Conservation (phyloP, 2,888 invertebrate genomes). For the Ypsolopha scabrella region DNA sequence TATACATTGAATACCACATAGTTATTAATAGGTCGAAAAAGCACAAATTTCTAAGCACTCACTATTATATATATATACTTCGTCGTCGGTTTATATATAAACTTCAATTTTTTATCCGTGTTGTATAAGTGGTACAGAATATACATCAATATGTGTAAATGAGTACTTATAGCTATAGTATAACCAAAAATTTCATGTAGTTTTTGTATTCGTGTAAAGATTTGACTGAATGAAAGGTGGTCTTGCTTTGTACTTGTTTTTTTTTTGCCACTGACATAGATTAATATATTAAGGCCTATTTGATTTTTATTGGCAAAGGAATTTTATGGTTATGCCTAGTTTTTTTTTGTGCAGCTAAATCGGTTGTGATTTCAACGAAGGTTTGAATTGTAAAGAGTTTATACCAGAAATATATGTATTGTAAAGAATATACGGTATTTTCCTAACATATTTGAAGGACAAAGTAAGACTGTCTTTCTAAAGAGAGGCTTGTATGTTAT, state of each 20-base stretch:
- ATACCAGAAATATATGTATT: conserved; percentile 14
- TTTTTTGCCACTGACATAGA: no score
- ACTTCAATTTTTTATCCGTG: conserved; percentile 28
- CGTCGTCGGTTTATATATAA: conserved; percentile 33
- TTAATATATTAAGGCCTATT: conserved; percentile 4
- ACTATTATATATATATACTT: conserved; percentile 32
- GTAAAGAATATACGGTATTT: conserved; percentile 9
- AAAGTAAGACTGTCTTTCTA: conserved; percentile 35
- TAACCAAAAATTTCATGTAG: conserved; percentile 28
- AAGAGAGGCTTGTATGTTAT: conserved; percentile 27
- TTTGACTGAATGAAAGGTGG: conserved; percentile 35
- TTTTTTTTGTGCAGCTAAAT: conserved; percentile 6
- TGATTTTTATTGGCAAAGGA: conserved; percentile 3
- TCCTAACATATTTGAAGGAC: conserved; percentile 6
- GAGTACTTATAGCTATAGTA: conserved; percentile 27
- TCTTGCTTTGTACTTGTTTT: conserved; percentile 24
- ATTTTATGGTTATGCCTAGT: conserved; percentile 4
- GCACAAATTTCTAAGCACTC: conserved; percentile 54
- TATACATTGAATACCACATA: conserved; percentile 10
- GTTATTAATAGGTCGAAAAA: conserved; percentile 22
- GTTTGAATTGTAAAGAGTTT: conserved; percentile 22
- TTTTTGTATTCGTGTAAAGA: conserved; percentile 31
- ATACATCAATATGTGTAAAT: background rate
- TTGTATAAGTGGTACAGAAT: conserved; percentile 45
- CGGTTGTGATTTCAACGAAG: conserved; percentile 30